Conservation (phyloP, 2,888 invertebrate genomes). For the Drosophila anomelani region DNA sequence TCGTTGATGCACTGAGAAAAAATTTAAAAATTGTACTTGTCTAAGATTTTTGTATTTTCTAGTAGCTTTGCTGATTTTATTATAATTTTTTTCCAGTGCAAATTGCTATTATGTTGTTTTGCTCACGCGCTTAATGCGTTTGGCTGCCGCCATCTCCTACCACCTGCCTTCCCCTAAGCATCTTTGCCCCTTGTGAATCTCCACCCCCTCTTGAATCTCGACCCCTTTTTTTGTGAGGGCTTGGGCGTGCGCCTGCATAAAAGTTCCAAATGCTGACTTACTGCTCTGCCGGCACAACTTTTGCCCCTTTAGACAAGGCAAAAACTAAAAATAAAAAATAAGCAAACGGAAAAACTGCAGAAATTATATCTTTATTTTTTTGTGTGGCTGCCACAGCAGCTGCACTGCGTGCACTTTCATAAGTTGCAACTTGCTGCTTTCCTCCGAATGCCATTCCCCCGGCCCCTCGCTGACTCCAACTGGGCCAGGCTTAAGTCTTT, state of each 20-base stretch:
- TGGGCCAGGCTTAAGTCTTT: slow-evolving; percentile 49
- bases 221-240: slow-evolving; percentile 8
- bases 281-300: slow-evolving; percentile 62
- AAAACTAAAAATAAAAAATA: slow-evolving; percentile 24
- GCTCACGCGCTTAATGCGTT: slow-evolving; percentile 55
- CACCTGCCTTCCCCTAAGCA: slow-evolving; percentile 11
- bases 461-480: slow-evolving; percentile 5
- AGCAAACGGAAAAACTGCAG: slow-evolving; percentile 25
- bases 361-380: slow-evolving; percentile 61
- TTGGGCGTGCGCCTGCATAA: slow-evolving; percentile 72
- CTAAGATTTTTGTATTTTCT: not conserved
- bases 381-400: slow-evolving; percentile 40
- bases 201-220: not conserved
- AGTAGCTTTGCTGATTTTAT: not conserved
- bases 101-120: slow-evolving; percentile 7
- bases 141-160: slow-evolving; percentile 6
- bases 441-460: slow-evolving; percentile 32
- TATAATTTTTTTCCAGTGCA: not conserved
- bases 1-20: slow-evolving; percentile 13
- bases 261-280: slow-evolving; percentile 75
- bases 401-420: slow-evolving; percentile 76
- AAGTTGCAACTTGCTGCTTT: slow-evolving; percentile 76
- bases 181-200: slow-evolving; percentile 5
- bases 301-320: slow-evolving; percentile 49
- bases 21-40: too few relatives aligned